Base-by-base conservation (phyloP, 2,797 vertebrate genomes). In the Cottoperca gobio region DNA sequence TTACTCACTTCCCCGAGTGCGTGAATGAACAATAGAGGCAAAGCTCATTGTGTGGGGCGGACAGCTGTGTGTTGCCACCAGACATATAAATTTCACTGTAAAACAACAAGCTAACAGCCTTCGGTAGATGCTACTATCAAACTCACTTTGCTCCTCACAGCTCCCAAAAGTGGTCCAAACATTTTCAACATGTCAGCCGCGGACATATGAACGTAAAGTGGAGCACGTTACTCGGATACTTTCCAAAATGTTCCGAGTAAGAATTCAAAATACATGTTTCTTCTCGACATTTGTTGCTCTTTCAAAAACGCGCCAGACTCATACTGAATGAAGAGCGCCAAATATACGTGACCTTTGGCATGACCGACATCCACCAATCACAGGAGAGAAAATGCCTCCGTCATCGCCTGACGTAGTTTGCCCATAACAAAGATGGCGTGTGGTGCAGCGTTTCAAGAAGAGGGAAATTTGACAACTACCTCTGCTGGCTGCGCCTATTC, bases 311-410 rank as follows among this genome's bases (percentile, higher is more conserved):
- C 94, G 92, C 92, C 82, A 90, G 88, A 53, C 55, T 43, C 42
- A 45, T 49, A 8, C 21, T 28, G 84, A 73, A 80, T 63, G 90
- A 91, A 95, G 86, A 91, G 95, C 95, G 95, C 95, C 94, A 96
- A 96, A 95, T 86, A 76, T 35, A 88, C 81, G 6, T 52, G 86
- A 90, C 89, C 90, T 83, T 87, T 92, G 82, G 48, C 89, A 59
- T 55, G 16, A 26, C 23, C 33, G 1, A 0, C 3, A 33, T 85
- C 78, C 16, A 77, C 95, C 94, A 95, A 95, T 95, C 92, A 90
- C 28, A 72, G 6, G 10, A 37, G 14, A 74, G 81, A 11, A 85
- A 46, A 75, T 1, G 0, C 0, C 0, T 0, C 0, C 77, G 84
- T 81, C 85, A 73, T 61, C 16, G 0, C 0, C 0, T 24, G 49